Evolutionary conservation across 2,113 vertebrate species (phyloP).

Genomic region (Eublepharis macularius): DNA sequence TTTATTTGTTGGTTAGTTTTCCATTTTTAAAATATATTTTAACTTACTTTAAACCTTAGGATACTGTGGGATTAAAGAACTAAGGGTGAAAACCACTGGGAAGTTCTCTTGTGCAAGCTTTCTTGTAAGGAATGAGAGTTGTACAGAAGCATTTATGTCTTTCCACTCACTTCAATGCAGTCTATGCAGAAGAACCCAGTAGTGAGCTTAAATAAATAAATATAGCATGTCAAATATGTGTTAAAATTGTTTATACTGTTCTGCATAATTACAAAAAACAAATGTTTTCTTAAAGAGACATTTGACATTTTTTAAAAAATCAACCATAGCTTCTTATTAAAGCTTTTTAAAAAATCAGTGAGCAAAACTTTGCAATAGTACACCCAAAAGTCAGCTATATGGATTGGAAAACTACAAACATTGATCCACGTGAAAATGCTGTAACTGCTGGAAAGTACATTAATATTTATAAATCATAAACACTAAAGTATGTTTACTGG

Average conservation of each 20-base stretch:
- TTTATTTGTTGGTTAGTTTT: not conserved
- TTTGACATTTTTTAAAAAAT: not conserved
- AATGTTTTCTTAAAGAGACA: not conserved
- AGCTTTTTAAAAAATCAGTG: too few relatives aligned
- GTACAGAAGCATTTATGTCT: not conserved
- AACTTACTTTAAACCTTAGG: not conserved
- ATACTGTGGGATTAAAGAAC: not conserved
- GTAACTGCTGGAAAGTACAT: conserved; percentile 17
- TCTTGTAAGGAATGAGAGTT: not conserved
- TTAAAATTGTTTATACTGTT: not conserved
- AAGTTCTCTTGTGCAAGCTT: not conserved
- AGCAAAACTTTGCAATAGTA: not conserved
- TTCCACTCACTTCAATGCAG: not conserved
- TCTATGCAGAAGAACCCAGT: not conserved
- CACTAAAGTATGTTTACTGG: conserved; percentile 25
- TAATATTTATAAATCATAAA: conserved; percentile 41
- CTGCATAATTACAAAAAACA: not conserved
- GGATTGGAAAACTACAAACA: conserved; percentile 1
- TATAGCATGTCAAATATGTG: not conserved
- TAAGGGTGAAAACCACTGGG: too few relatives aligned
- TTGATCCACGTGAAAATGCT: conserved; percentile 13
- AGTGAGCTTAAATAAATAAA: not conserved
- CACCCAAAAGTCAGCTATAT: not conserved
- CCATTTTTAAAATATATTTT: not conserved
- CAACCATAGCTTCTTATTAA: not conserved